Conservation (phyloP, 2,797 vertebrate genomes). For the Brotogeris chrysoptera region DNA sequence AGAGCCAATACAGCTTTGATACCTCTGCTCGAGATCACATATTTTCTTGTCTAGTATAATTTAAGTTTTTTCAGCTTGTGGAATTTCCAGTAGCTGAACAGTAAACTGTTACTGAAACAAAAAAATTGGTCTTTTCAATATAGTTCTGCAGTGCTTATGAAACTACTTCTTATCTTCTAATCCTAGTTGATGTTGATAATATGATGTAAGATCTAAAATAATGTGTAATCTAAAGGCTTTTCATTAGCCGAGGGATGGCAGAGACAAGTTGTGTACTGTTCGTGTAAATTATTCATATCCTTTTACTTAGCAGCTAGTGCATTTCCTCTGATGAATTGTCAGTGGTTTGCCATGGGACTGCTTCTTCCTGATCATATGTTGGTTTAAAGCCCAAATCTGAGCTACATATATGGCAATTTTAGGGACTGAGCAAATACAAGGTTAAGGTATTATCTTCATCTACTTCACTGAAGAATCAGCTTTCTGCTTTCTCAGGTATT, state of each 20-base stretch:
- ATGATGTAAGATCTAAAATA: neutral
- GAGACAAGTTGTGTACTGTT: neutral
- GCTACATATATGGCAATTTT: accelerated
- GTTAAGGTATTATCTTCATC: neutral
- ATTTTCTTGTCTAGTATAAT: neutral
- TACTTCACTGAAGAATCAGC: neutral
- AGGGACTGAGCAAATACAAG: neutral
- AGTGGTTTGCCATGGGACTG: neutral
- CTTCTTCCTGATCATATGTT: neutral
- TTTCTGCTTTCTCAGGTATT: neutral
- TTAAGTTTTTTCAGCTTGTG: neutral
- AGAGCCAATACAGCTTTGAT: neutral
- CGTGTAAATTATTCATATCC: neutral
- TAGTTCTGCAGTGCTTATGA: neutral
- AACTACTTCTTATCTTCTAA: neutral
- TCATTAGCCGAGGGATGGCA: neutral
- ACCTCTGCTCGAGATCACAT: neutral
- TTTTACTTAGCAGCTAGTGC: neutral
- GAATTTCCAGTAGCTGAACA: neutral
- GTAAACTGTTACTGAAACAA: neutral
- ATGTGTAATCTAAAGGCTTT: neutral
- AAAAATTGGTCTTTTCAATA: neutral
- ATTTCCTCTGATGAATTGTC: neutral
- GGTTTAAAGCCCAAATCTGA: neutral
- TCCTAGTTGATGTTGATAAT: neutral